Evolutionary conservation across 2,888 invertebrate genomes (phyloP).

Genomic region (Chesias legatella): DNA sequence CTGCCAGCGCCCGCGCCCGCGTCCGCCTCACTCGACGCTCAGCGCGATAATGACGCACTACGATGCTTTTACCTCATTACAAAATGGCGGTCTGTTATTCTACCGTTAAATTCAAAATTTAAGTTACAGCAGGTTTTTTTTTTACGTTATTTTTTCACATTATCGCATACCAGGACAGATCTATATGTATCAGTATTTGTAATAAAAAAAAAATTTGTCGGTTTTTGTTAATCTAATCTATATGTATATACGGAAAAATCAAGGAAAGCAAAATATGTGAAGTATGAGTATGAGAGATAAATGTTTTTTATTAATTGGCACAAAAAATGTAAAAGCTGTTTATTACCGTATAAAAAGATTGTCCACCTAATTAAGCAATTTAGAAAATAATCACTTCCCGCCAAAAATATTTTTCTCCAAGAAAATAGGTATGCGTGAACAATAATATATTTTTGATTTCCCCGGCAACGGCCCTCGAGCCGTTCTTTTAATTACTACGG

Average conservation of each 20-base stretch:
- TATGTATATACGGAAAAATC: no score
- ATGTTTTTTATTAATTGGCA: no score
- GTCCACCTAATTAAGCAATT: conserved; percentile 24
- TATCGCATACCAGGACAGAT: no score
- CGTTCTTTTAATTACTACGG: conserved; percentile 72
- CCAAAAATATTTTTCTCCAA: conserved; percentile 44
- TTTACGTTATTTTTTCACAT: no score
- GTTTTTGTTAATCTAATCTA: no score
- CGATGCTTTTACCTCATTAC: conserved; percentile 70
- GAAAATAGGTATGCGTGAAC: conserved; percentile 63
- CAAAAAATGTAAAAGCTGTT: neutral
- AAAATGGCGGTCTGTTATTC: conserved; percentile 41
- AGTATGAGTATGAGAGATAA: no score
- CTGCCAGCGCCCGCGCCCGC: conserved; percentile 34
- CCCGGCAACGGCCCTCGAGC: conserved; percentile 48
- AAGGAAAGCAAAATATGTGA: no score
- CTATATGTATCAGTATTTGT: no score
- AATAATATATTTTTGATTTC: conserved; percentile 69
- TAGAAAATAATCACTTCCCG: conserved; percentile 27
- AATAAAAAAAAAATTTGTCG: no score
- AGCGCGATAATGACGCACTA: conserved; percentile 56
- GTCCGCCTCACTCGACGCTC: conserved; percentile 47
- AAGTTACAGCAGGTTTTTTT: no score
- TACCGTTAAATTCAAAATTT: conserved; percentile 19
- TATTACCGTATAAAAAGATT: conserved; percentile 6